Conservation (phyloP, 1,140 invertebrate genomes). For the Atta texana region DNA sequence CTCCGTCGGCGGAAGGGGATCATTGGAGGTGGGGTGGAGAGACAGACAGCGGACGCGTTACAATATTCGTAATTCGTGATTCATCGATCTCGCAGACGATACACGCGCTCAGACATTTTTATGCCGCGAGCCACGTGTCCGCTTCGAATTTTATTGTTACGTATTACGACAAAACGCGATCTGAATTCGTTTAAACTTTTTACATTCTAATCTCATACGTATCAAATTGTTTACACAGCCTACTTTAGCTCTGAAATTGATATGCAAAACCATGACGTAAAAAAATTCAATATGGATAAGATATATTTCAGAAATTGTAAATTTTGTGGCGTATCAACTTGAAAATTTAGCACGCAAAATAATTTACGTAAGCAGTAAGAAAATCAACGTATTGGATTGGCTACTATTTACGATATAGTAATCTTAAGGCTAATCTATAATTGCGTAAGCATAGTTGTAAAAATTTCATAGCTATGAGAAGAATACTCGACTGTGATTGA, state of each 20-base stretch:
- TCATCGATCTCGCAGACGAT: constrained; percentile 67
- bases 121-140: neutral
- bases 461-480: too few species aligned
- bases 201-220: neutral
- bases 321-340: too few species aligned
- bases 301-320: too few species aligned
- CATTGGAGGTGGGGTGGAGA: constrained; percentile 41
- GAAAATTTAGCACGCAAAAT: too few species aligned
- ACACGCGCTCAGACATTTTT: constrained; percentile 48
- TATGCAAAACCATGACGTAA: too few species aligned
- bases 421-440: too few species aligned
- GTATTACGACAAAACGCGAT: constrained; percentile 1
- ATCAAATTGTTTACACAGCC: neutral
- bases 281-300: too few species aligned
- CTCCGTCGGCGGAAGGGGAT: constrained; percentile 46
- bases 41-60: constrained; percentile 64
- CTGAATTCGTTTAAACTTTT: neutral
- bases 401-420: too few species aligned
- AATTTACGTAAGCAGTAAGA: too few species aligned
- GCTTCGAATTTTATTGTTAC: constrained; percentile 12
- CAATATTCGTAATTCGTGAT: constrained; percentile 73
- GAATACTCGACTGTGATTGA: too few species aligned
- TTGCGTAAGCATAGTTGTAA: too few species aligned
- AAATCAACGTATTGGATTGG: too few species aligned
- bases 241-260: neutral